Evolutionary conservation across 2,888 invertebrate species (phyloP).

Genomic region (Dryococelus australis): DNA sequence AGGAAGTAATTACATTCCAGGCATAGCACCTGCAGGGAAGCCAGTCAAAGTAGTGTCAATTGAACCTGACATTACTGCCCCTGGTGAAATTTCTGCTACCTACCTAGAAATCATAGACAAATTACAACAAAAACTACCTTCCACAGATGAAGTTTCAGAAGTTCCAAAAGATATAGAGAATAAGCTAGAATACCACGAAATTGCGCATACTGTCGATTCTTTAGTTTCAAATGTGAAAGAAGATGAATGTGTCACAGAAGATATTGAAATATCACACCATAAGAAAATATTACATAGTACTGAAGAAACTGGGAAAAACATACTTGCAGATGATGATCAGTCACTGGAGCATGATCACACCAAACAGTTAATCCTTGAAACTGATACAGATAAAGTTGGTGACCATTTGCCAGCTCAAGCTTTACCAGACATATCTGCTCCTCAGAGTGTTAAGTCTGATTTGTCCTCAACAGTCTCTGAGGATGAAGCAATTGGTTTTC

Average conservation of each 20-base stretch:
- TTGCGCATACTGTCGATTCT: not conserved
- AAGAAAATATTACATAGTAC: not conserved
- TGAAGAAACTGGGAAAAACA: not conserved
- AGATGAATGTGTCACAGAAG: conserved; percentile 32
- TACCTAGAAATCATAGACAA: conserved; percentile 44
- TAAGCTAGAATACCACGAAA: not conserved
- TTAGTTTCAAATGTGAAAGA: not conserved
- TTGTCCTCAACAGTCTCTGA: no score
- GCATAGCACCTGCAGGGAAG: not conserved
- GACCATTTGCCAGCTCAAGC: not conserved
- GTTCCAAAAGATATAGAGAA: conserved; percentile 34
- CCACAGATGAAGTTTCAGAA: conserved; percentile 26
- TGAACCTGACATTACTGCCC: conserved; percentile 19
- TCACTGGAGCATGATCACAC: not conserved
- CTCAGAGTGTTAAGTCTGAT: not conserved
- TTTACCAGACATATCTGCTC: not conserved
- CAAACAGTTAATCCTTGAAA: not conserved
- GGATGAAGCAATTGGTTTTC: no score
- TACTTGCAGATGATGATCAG: not conserved
- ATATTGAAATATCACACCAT: conserved; percentile 3
- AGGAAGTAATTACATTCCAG: conserved; percentile 28
- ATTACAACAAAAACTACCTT: conserved; percentile 37
- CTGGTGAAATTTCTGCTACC: conserved; percentile 38
- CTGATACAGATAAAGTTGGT: not conserved
- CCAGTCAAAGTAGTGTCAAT: not conserved